Evolutionary conservation across 2,888 invertebrate species (phyloP).

Genomic region (Synanthedon myopaeformis): DNA sequence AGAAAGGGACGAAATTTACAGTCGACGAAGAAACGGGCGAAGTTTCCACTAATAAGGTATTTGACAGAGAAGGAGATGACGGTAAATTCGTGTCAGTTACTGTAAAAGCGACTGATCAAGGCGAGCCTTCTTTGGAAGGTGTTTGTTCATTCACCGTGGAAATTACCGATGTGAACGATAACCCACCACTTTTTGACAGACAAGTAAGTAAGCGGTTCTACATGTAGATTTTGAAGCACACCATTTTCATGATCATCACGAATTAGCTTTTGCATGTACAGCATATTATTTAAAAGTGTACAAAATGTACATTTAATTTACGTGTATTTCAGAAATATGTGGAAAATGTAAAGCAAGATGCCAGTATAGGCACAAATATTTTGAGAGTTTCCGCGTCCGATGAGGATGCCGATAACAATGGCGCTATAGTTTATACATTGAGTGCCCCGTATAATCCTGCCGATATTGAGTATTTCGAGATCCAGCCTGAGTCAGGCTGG

Average conservation of each 20-base stretch:
- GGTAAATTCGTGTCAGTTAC: slow-evolving; percentile 97
- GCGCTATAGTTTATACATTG: slow-evolving; percentile 91
- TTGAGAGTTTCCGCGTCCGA: slow-evolving; percentile 95
- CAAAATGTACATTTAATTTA: slow-evolving; percentile 12
- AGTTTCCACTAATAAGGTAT: slow-evolving; percentile 94
- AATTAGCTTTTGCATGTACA: slow-evolving; percentile 6
- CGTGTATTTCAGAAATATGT: slow-evolving; percentile 87
- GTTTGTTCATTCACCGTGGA: slow-evolving; percentile 99
- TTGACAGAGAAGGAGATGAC: slow-evolving; percentile 96
- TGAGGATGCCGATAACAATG: slow-evolving; percentile 97
- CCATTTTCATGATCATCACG: slow-evolving; percentile 1
- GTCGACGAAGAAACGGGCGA: slow-evolving; percentile 96
- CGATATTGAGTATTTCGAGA: slow-evolving; percentile 95
- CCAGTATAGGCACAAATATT: slow-evolving; percentile 94
- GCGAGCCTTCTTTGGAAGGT: slow-evolving; percentile 96
- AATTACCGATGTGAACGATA: slow-evolving; percentile 98
- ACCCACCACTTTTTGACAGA: slow-evolving; percentile 93
- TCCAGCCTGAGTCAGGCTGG: slow-evolving; percentile 97
- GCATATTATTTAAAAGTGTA: slow-evolving; percentile 22
- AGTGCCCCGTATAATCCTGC: slow-evolving; percentile 90
- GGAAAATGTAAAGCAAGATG: slow-evolving; percentile 96
- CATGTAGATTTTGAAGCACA: not conserved
- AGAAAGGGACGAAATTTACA: slow-evolving; percentile 94
- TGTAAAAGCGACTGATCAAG: slow-evolving; percentile 98
- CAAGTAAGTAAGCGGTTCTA: slow-evolving; percentile 74